Base-by-base conservation (phyloP, 2,888 invertebrate genomes). In the Terebella lapidaria region DNA sequence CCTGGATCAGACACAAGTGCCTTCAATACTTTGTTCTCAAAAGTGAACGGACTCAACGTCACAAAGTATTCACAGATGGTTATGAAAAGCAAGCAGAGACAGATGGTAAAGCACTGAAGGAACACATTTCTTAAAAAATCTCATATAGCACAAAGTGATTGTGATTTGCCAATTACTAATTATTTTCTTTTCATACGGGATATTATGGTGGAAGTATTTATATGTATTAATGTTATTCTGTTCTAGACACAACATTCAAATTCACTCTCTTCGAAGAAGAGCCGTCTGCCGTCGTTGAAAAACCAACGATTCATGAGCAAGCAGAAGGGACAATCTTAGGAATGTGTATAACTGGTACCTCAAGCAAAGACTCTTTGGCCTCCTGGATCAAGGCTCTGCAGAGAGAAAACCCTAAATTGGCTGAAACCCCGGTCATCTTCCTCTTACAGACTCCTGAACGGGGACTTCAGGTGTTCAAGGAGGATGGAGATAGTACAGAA, bases 321-420 rank as follows among this genome's bases (percentile, higher is more conserved):
- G 88, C 90, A 58, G 94, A 96, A 81, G 94, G 93, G 2, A 89
- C 89, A 0, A 88, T 95, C 71, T 86, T 92, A 67, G 89, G 89
- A 5, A 84, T 93, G 56, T 93, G 93, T 82, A 92, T 92, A 27
- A 94, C 95, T 60, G 95, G 95, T 56, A 89, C 91, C 10, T 91
- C 91, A 20, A 72, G 75, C 3, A 80, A 91, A 81, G 94, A 94
- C 81, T 94, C 95, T 0, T 81, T 96, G 4, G 81, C 94, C n/a
- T 92, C 93, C 0, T 80, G 80, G 80, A 72, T 80, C 28, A 68
- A 75, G 47, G 72, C 70, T 58, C 66, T 96, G 91, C 90, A 94
- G 79, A 85, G 84, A 60, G 69, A 85, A 0, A 92, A 92, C 81
- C 89, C 91, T 0, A 77, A 84, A 10, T 81, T 96, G 61, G 85